A percentile compares a stretch with the other conserved stretches of the same genome.
These are phyloP conservation scores for Tinea pellionella DNA, from an alignment of 2,888 invertebrate genomes.

Conservation along the genomic window DNA sequence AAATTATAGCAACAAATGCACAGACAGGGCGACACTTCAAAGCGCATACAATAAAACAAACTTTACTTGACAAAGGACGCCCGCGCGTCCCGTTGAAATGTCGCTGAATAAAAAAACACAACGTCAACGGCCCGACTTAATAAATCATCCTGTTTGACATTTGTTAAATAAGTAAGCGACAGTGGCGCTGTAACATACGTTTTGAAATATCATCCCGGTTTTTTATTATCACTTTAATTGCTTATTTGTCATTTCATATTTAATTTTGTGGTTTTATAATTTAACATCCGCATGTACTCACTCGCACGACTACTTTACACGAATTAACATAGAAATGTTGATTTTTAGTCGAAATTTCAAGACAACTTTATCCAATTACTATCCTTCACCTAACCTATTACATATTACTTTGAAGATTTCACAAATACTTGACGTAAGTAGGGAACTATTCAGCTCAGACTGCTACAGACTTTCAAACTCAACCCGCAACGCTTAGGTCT, in stretches of 20 bases:
- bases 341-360: too few species aligned
- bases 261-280: not conserved
- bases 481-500: too few species aligned
- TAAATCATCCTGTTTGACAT: conserved; percentile 12
- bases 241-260: not conserved
- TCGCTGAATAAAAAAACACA: not conserved
- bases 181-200: not conserved
- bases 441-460: too few species aligned
- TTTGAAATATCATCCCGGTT: not conserved
- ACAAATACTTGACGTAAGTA: too few species aligned
- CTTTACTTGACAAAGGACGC: conserved; percentile 7
- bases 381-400: too few species aligned
- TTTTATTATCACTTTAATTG: not conserved
- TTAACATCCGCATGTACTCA: not conserved
- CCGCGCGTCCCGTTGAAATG: conserved; percentile 1
- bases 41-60: conserved; percentile 1
- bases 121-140: not conserved
- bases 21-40: conserved; percentile 10
- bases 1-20: conserved; percentile 2
- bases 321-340: too few species aligned
- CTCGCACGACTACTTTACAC: too few species aligned
- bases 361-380: too few species aligned
- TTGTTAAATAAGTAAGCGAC: conserved; percentile 4
- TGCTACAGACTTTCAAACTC: too few species aligned
- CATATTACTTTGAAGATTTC: too few species aligned